These are phyloP conservation scores for Nasonia oneida DNA, from an alignment of 2,888 invertebrate species.

Conservation along the genomic window DNA sequence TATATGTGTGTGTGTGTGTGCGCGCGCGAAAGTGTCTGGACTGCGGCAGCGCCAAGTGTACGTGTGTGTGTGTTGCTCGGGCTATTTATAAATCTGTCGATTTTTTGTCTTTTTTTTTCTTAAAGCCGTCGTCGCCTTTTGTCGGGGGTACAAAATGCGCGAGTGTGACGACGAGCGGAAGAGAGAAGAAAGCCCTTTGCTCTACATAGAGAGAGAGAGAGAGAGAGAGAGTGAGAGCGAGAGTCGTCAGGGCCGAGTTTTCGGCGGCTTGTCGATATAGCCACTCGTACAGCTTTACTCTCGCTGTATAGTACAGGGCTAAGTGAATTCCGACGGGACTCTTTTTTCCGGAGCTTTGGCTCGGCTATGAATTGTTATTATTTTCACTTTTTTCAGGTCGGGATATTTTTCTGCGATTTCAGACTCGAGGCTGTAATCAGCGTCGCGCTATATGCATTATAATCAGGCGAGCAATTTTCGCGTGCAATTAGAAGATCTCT, in stretches of 20 bases:
- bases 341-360: too few relatives aligned
- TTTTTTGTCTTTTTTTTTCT: conserved; percentile 29
- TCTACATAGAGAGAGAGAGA: too few relatives aligned
- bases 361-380: too few relatives aligned
- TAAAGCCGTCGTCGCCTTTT: conserved; percentile 22
- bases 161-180: not conserved
- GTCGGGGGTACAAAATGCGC: not conserved
- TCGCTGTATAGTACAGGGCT: too few relatives aligned
- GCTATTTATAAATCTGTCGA: conserved; percentile 62
- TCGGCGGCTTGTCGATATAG: not conserved
- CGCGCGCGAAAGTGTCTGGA: not conserved
- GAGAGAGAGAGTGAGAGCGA: too few relatives aligned
- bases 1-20: not conserved
- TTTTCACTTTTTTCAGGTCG: too few relatives aligned
- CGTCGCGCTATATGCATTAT: too few relatives aligned
- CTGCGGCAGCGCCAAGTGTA: not conserved
- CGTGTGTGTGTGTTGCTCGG: conserved; percentile 6
- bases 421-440: too few relatives aligned
- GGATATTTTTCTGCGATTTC: too few relatives aligned
- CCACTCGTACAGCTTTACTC: not conserved
- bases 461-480: too few relatives aligned
- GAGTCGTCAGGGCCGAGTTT: conserved; percentile 12
- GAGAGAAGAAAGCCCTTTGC: not conserved
- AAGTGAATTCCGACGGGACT: too few relatives aligned
- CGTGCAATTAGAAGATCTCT: too few relatives aligned